Evolutionary conservation across 2,797 vertebrate species (phyloP).

Genomic region (Bradypodion pumilum): DNA sequence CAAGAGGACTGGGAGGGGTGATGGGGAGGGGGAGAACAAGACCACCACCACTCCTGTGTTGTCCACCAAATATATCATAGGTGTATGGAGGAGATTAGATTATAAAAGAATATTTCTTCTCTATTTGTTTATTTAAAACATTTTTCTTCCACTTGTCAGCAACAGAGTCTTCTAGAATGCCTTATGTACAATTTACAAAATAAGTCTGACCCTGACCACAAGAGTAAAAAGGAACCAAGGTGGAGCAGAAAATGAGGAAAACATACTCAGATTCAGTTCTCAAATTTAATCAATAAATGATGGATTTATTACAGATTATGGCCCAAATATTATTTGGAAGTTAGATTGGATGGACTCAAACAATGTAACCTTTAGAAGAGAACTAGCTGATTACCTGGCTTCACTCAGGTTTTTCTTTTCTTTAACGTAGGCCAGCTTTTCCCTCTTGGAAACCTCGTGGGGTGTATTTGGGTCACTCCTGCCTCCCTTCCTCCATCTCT

Average conservation of each 20-base stretch:
- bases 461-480: too few relatives aligned
- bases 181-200: neutral
- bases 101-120: neutral
- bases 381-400: too few relatives aligned
- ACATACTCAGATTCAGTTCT: neutral
- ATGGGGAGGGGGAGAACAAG: neutral
- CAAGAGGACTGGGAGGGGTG: neutral
- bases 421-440: too few relatives aligned
- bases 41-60: neutral
- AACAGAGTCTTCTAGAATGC: slow-evolving; percentile 5
- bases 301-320: too few relatives aligned
- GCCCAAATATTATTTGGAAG: too few relatives aligned
- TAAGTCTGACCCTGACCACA: slow-evolving; percentile 19
- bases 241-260: neutral
- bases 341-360: too few relatives aligned
- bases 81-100: slow-evolving; percentile 19
- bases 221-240: neutral
- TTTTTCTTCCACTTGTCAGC: neutral
- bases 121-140: slow-evolving; percentile 19
- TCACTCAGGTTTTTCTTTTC: too few relatives aligned
- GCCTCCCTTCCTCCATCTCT: too few relatives aligned
- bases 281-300: too few relatives aligned
- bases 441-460: too few relatives aligned
- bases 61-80: slow-evolving; percentile 7
- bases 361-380: too few relatives aligned